These are phyloP conservation scores for Trachelus tabidus DNA, from an alignment of 2,888 invertebrate species.

Conservation along the genomic window DNA sequence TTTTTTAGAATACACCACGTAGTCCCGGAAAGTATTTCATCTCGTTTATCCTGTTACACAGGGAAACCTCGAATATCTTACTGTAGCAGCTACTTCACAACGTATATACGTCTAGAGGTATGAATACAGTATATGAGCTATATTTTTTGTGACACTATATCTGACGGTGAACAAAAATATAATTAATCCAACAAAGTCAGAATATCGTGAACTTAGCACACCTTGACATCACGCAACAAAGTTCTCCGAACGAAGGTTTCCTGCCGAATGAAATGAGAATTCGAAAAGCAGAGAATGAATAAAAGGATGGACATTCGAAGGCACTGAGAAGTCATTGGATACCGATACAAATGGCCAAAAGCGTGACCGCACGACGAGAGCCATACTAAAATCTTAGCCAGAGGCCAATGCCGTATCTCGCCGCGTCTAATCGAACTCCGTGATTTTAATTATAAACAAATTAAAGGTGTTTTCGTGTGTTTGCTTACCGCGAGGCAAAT, in stretches of 20 bases:
- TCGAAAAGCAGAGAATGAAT: background rate
- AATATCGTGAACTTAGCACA: no score
- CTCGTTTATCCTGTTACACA: background rate
- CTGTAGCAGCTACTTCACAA: background rate
- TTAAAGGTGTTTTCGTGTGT: conserved; percentile 30
- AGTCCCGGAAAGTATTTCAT: background rate
- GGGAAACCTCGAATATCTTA: background rate
- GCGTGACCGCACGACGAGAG: background rate
- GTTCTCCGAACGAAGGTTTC: background rate
- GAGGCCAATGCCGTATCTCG: conserved; percentile 27
- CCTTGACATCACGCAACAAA: background rate
- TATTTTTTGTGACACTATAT: background rate
- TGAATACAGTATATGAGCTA: background rate
- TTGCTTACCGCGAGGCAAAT: conserved; percentile 28
- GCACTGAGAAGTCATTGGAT: background rate
- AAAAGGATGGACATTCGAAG: background rate
- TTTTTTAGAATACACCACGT: background rate
- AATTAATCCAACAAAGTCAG: background rate
- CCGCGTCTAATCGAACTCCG: conserved; percentile 24
- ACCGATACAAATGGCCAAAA: background rate
- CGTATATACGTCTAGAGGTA: background rate
- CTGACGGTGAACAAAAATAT: background rate
- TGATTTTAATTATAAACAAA: conserved; percentile 43
- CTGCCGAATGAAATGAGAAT: background rate
- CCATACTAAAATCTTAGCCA: background rate